These are phyloP conservation scores for Siderastrea siderea DNA, from an alignment of 92 coral and sea anemone genomes.

Conservation along the genomic window DNA sequence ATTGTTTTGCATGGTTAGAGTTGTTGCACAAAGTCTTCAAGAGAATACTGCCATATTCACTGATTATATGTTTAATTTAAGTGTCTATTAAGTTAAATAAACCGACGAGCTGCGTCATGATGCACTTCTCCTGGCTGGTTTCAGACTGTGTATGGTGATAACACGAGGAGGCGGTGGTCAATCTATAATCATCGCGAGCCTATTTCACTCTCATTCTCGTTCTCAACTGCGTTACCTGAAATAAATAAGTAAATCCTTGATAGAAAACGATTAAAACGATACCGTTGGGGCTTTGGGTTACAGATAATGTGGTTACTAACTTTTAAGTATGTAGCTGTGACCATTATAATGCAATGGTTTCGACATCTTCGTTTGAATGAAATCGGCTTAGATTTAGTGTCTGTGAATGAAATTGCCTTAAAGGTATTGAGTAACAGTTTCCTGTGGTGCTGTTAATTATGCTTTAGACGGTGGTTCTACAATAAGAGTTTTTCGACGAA, in stretches of 20 bases:
- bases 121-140: background rate
- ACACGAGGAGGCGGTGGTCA: background rate
- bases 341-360: too few relatives aligned
- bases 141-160: background rate
- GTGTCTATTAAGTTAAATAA: background rate
- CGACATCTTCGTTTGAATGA: too few relatives aligned
- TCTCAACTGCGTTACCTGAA: constrained; percentile 19
- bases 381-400: too few relatives aligned
- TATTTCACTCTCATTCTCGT: background rate
- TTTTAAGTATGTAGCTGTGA: too few relatives aligned
- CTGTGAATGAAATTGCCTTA: too few relatives aligned
- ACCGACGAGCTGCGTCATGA: background rate
- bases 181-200: background rate
- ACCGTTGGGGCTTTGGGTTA: too few relatives aligned
- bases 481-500: too few relatives aligned
- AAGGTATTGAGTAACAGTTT: too few relatives aligned
- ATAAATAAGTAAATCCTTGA: background rate
- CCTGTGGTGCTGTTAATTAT: too few relatives aligned
- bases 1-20: background rate
- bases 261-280: too few relatives aligned
- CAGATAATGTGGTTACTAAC: too few relatives aligned
- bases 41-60: background rate
- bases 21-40: background rate
- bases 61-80: background rate
- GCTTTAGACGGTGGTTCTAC: too few relatives aligned